Evolutionary conservation across 1,140 invertebrate genomes (phyloP).

Genomic region (Himalopsyche phryganea): DNA sequence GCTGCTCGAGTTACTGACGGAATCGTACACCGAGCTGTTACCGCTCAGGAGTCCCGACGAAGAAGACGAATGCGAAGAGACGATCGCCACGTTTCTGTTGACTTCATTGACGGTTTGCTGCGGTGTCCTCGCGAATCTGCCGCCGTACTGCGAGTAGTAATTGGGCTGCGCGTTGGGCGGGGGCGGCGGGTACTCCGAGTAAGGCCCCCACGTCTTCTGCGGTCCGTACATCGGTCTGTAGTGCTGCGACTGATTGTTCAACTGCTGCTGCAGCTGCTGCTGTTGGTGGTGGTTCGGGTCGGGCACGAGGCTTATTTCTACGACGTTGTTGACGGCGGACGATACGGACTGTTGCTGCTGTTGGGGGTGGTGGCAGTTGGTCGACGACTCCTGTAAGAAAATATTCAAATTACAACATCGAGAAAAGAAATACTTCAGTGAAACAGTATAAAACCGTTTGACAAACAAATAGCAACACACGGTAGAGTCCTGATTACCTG

Average conservation of each 20-base stretch:
- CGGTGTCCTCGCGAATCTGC: neutral
- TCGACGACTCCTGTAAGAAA: constrained; percentile 11
- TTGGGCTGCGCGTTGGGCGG: neutral
- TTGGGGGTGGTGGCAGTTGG: no score
- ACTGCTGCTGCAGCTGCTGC: constrained; percentile 3
- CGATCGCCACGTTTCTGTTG: neutral
- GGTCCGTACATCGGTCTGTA: neutral
- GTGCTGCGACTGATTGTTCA: neutral
- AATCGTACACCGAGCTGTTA: constrained; percentile 28
- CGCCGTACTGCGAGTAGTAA: neutral
- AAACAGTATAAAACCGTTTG: no score
- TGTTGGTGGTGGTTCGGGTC: constrained; percentile 4
- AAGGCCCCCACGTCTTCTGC: neutral
- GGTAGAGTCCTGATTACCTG: no score
- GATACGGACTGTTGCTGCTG: no score
- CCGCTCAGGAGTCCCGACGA: constrained; percentile 23
- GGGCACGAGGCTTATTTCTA: constrained; percentile 9
- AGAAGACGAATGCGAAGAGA: constrained; percentile 21
- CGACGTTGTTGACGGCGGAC: neutral
- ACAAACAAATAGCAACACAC: no score
- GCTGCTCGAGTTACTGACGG: constrained; percentile 29
- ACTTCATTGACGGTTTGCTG: constrained; percentile 1
- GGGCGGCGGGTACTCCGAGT: neutral
- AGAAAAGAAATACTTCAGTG: no score
- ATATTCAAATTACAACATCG: no score